These are phyloP conservation scores for Malurus melanocephalus DNA, from an alignment of 2,113 vertebrate genomes.

Conservation along the genomic window DNA sequence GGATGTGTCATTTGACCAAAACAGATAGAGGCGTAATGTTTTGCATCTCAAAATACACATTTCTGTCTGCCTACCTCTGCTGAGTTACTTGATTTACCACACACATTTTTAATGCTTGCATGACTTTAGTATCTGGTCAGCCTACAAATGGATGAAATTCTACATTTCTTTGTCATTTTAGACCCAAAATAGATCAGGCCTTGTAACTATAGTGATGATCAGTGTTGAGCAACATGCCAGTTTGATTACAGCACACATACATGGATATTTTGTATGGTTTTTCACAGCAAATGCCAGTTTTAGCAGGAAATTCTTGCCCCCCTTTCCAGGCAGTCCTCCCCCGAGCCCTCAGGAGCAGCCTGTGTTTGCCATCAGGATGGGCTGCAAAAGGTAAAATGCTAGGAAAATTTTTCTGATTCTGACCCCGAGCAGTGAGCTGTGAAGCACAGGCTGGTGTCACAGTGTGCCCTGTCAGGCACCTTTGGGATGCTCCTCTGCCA, in stretches of 20 bases:
- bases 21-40: neutral
- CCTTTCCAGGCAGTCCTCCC: neutral
- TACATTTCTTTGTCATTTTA: neutral
- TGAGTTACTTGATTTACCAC: neutral
- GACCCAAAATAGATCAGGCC: neutral
- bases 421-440: neutral
- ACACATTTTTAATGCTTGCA: neutral
- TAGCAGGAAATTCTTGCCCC: neutral
- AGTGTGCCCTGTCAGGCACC: fast-evolving
- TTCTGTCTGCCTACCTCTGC: neutral
- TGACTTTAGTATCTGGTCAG: neutral
- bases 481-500: neutral
- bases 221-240: neutral
- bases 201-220: neutral
- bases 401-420: neutral
- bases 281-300: neutral
- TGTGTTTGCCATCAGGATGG: neutral
- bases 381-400: neutral
- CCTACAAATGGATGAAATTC: neutral
- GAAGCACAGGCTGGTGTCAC: neutral
- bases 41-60: neutral
- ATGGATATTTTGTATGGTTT: neutral
- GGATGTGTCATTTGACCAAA: neutral
- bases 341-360: neutral
- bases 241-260: neutral